phyloP scores from a whole-genome alignment of 2,113 vertebrate genomes.

The Platycercus adscitus region DNA sequence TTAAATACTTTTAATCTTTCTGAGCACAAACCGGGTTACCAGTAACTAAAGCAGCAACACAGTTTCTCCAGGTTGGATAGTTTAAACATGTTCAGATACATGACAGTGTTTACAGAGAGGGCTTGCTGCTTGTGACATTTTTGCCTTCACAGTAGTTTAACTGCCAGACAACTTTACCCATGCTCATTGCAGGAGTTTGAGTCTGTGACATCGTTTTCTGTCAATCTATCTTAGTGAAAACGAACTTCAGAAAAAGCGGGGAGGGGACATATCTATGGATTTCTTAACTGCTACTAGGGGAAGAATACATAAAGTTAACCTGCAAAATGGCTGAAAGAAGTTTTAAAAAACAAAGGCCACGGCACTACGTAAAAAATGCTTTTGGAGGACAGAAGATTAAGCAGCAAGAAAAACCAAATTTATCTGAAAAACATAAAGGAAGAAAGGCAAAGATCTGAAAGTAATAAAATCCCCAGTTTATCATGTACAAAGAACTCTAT shows the following conservation, averaged over 20 bases:
- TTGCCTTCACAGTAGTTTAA: neutral
- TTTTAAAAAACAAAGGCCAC: neutral
- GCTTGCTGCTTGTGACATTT: neutral
- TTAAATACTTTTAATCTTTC: neutral
- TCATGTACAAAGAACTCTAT: neutral
- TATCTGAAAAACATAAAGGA: neutral
- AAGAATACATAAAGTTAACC: neutral
- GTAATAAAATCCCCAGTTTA: neutral
- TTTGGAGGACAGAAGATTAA: neutral
- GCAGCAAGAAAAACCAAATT: neutral
- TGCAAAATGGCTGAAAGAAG: neutral
- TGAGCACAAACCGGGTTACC: neutral
- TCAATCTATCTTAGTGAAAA: neutral
- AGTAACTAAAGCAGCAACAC: neutral
- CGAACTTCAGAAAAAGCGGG: neutral
- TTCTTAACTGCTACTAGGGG: neutral
- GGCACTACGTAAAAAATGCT: neutral
- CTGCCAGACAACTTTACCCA: neutral
- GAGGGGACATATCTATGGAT: neutral
- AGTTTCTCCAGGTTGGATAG: neutral
- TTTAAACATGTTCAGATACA: rapidly evolving
- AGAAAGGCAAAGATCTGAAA: neutral
- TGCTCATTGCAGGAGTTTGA: neutral
- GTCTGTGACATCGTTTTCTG: neutral
- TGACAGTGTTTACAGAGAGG: neutral